Evolutionary conservation across 2,888 invertebrate genomes (phyloP), one percentile per base, ranked within the genome.

Genomic region (Thecophora atra): DNA sequence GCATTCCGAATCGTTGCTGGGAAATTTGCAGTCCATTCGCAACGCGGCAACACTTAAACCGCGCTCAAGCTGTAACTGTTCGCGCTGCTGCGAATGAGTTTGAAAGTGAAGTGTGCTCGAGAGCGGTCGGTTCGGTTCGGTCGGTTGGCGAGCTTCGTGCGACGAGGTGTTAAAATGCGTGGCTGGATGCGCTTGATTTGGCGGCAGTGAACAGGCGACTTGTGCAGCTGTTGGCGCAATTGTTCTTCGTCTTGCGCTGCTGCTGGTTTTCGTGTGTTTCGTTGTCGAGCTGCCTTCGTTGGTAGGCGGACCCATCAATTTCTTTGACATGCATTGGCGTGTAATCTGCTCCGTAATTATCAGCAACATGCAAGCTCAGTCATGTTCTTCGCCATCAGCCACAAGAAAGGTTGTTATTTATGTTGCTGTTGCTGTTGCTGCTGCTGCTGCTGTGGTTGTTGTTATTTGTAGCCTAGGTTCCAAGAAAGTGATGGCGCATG

Each of bases 301-400:
- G 68, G 73, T 71, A 71, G 71, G 73, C 67, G 73, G 42, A 67
- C 65, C 62, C 71, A 73, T 73, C 73, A 73, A 73, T 73, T 73
- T 67, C 73, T 73, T 64, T 71, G 73, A 73, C 73, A 66, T 71
- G 71, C 71, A 71, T 65, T 71, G 71, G 56, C 71, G 65, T 65
- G 71, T 65, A 65, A 64, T 62, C 65, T 42, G 65, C 64, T 65
- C 58, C 51, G 52, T 71, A 64, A 64, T 65, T 58, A 65, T 65
- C 58, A 63, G 65, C 56, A 58, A 65, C 70, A 70, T 37, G 68
- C 68, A 58, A 69, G 68, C 47, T 30, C 28, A 66, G 66, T 30
- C 66, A 30, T n/a, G 66, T 51, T 52, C n/a, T 19, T 51, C 17
- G n/a, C 21, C 21, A 54, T 21, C 54, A n/a, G 37, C 37, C 11